Percentiles rank a stretch among this genome's conserved stretches.
Evolutionary conservation across 2,888 invertebrate species (phyloP).

Genomic region (Eupithecia tripunctaria): DNA sequence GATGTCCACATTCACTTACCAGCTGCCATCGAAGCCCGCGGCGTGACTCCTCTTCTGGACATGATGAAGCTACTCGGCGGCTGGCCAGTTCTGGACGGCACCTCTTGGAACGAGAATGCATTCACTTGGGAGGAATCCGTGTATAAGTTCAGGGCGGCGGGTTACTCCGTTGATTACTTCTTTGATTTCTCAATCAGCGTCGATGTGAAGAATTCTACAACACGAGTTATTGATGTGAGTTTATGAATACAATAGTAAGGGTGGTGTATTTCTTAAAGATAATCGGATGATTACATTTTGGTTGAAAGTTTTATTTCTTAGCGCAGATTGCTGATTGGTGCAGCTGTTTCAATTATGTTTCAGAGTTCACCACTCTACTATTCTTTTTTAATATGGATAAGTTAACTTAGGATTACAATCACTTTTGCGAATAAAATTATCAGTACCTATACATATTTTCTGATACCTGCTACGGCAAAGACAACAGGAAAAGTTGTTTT

Average conservation of each 20-base stretch:
- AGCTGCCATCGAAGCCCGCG: constrained; percentile 93
- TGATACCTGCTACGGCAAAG: not conserved
- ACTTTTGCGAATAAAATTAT: not conserved
- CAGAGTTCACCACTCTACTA: not conserved
- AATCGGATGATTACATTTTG: not conserved
- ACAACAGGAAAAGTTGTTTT: not conserved
- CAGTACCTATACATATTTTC: not conserved
- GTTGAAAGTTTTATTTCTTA: not conserved
- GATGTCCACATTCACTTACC: not conserved
- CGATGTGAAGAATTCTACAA: constrained; percentile 94
- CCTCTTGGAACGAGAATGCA: constrained; percentile 87
- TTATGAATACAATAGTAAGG: not conserved
- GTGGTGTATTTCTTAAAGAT: not conserved
- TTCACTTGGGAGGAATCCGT: constrained; percentile 94
- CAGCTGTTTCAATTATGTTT: not conserved
- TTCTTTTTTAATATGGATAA: not conserved
- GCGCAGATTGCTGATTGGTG: not conserved
- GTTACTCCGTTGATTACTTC: constrained; percentile 95
- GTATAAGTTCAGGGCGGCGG: constrained; percentile 90
- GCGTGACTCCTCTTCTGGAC: constrained; percentile 88
- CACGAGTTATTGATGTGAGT: constrained; percentile 93
- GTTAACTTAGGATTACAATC: not conserved
- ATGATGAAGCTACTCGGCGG: constrained; percentile 93
- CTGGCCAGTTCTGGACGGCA: constrained; percentile 95
- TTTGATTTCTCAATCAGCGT: constrained; percentile 95